Evolutionary conservation across 2,888 invertebrate species (phyloP), one percentile per base, ranked within the genome.

Genomic region (Crocallis elinguaria): DNA sequence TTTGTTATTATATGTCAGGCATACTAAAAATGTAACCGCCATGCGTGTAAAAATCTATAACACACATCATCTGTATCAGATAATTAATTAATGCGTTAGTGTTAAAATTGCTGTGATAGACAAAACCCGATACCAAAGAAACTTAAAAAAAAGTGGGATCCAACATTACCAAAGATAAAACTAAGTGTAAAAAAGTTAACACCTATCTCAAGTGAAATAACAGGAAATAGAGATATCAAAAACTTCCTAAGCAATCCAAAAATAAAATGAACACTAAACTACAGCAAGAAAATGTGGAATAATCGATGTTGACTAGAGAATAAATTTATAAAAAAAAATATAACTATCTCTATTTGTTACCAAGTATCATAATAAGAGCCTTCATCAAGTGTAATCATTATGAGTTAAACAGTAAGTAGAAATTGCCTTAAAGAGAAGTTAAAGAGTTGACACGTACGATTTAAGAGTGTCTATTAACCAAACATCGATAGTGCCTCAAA

Each of bases 111-210:
- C 4, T 8, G 23, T 27, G 27, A 29, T 1, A n/a, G 3, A 25
- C 13, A n/a, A 27, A 23, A 38, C 11, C 30, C 9, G 17, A 33
- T n/a, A 12, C 11, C 17, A 30, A 14, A 48, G 41, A 37, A 23
- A 42, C 14, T 49, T 11, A 35, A 43, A 27, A 32, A 41, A 43
- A 23, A 48, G 56, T 56, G 56, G 51, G 43, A 41, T 35, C 25
- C 45, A 55, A 73, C 73, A 73, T 74, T 74, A 14, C 21, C 17
- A 23, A 41, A 35, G 14, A 23, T 16, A 36, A 36, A 36, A 30
- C 27, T 12, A 17, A 43, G 39, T 5, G 25, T 48, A 50, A 53
- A 66, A 19, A 19, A 19, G 5, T 19, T 4, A 25, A 25, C 25
- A n/a, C n/a, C n/a, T n/a, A n/a, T n/a, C n/a, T n/a, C n/a, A n/a